Evolutionary conservation across 2,797 vertebrate genomes (phyloP), one percentile per base, ranked within the genome.

Genomic region (Hippoglossus hippoglossus): DNA sequence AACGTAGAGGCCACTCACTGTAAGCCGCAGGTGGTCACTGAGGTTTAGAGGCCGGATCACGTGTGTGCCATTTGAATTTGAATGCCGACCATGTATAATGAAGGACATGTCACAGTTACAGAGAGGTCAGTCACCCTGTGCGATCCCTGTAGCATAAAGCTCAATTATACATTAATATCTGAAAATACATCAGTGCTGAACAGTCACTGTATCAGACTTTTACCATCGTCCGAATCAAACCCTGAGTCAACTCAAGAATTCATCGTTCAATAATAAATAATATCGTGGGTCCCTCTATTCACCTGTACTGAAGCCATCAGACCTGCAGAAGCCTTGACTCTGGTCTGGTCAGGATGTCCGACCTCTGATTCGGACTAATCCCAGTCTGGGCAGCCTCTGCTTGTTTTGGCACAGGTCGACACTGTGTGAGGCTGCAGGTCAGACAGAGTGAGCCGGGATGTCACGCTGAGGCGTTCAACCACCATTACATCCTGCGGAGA

Each of bases 51-150:
- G 71, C 71, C 67, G 60, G 71, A 39, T 87, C 82, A 87, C 71
- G 71, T 83, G 79, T 63, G 62, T 84, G 85, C 77, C 88, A 85
- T 90, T 92, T 89, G 66, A 52, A 89, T n/a, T n/a, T n/a, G n/a
- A 87, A 91, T 81, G 88, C 60, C 74, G 77, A 79, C 39, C 68
- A 65, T 28, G 72, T 74, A 77, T 81, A 87, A 87, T 85, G 71
- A 81, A 77, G 79, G 66, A 76, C 74, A 55, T 28, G 67, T 54
- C 34, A 19, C 24, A 53, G 61, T 13, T 80, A 60, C 70, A 59
- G 65, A 85, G 72, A 67, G 72, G 78, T 84, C 84, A 81, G 72
- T 44, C 50, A 21, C 54, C 11, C 69, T 71, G 47, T n/a, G n/a
- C 3, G 47, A 46, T 46, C 44, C 44, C 18, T 67, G 67, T 50